Evolutionary conservation across 1,140 invertebrate genomes (phyloP).

Genomic region (Drosophila yakuba): DNA sequence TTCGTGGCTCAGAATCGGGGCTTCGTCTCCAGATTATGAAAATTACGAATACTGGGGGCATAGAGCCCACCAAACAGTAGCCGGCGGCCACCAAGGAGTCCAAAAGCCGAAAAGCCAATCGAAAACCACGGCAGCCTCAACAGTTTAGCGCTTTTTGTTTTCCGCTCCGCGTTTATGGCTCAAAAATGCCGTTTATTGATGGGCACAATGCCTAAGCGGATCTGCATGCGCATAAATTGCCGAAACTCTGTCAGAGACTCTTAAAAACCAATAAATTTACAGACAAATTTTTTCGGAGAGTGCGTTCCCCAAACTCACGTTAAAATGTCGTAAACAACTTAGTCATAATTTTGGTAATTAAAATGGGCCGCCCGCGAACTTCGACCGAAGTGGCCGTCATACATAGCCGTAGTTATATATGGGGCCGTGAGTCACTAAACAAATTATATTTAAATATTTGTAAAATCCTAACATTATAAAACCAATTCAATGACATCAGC

Average conservation of each 20-base stretch:
- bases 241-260: constrained; percentile 48
- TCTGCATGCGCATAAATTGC: constrained; percentile 68
- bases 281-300: constrained; percentile 59
- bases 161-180: constrained; percentile 64
- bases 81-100: constrained; percentile 21
- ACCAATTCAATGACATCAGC: no score
- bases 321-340: constrained; percentile 82
- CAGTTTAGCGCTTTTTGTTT: constrained; percentile 74
- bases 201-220: constrained; percentile 75
- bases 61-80: constrained; percentile 55
- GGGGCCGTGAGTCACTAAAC: neutral
- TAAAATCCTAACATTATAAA: neutral
- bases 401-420: neutral
- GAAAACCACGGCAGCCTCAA: constrained; percentile 54
- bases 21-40: constrained; percentile 54
- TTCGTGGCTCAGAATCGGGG: constrained; percentile 51
- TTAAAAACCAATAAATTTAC: constrained; percentile 82
- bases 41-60: constrained; percentile 65
- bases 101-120: constrained; percentile 27
- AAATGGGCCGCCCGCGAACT: constrained; percentile 69
- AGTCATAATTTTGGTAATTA: constrained; percentile 84
- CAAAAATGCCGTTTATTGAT: constrained; percentile 72
- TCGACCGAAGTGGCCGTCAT: neutral
- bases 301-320: constrained; percentile 55
- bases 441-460: neutral